A percentile compares a stretch with the other conserved stretches of the same genome.
Evolutionary conservation across 2,113 vertebrate species (phyloP).

Genomic region (Silurus glanis): DNA sequence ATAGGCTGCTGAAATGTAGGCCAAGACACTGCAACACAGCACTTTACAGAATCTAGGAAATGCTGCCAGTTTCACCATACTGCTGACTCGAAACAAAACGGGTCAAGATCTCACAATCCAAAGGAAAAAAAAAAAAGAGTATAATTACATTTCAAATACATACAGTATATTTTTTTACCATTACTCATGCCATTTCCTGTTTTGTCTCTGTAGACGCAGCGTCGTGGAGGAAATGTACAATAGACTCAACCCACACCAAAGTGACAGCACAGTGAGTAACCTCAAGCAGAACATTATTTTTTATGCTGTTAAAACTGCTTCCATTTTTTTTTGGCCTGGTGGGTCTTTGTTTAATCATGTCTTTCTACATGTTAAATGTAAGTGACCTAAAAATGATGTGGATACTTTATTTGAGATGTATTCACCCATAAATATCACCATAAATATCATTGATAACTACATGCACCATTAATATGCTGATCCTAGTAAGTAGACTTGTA

Average conservation of each 20-base stretch:
- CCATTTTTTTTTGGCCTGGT: not conserved
- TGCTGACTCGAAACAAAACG: not conserved
- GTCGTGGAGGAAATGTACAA: constrained; percentile 97
- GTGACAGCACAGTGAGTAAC: constrained; percentile 95
- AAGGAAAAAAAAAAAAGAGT: not conserved
- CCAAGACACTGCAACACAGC: not conserved
- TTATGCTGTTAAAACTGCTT: not conserved
- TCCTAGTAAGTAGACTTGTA: not conserved
- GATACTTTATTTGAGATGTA: not conserved
- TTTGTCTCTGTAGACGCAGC: constrained; percentile 80
- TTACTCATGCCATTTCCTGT: constrained; percentile 31
- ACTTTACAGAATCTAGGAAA: not conserved
- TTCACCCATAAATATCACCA: not conserved
- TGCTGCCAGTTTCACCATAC: not conserved
- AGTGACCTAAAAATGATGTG: not conserved
- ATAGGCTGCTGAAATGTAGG: not conserved
- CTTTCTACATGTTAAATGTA: constrained; percentile 1
- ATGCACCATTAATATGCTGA: not conserved
- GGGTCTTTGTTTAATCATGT: not conserved
- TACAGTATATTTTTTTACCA: too few relatives aligned
- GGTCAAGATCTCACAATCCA: not conserved
- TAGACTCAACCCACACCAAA: constrained; percentile 95
- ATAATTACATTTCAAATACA: not conserved
- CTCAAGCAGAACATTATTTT: constrained; percentile 22
- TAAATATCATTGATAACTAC: not conserved